These are phyloP conservation scores for Acanthurus lineatus DNA, from an alignment of 2,797 vertebrate species.

Conservation along the genomic window DNA sequence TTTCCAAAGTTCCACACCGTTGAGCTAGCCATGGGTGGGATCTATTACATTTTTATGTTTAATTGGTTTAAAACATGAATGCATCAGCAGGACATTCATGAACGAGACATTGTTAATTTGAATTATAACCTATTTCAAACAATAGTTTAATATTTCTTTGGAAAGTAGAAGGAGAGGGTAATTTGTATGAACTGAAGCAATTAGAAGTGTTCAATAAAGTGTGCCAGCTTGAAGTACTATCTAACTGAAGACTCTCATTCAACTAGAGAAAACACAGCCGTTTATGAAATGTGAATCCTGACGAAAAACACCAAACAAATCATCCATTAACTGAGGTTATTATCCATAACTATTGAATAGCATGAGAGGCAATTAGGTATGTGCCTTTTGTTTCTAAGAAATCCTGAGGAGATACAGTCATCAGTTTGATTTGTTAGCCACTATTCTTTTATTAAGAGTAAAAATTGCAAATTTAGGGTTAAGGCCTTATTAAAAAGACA, in stretches of 20 bases:
- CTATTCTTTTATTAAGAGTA: neutral
- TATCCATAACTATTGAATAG: conserved; percentile 18
- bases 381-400: neutral
- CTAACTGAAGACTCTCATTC: conserved; percentile 51
- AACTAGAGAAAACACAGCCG: conserved; percentile 27
- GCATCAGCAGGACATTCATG: conserved; percentile 30
- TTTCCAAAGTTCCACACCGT: conserved; percentile 24
- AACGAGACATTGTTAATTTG: conserved; percentile 19
- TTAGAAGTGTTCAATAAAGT: conserved; percentile 45
- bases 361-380: conserved; percentile 16
- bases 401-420: neutral
- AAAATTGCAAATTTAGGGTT: neutral
- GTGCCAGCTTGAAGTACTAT: conserved; percentile 32
- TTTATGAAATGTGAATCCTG: conserved; percentile 48
- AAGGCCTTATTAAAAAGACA: neutral
- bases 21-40: conserved; percentile 11
- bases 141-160: conserved; percentile 28
- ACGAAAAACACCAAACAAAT: conserved; percentile 46
- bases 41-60: conserved; percentile 34
- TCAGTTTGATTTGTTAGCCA: conserved; percentile 1
- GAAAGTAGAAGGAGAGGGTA: conserved; percentile 27
- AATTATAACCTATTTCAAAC: conserved; percentile 18
- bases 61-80: conserved; percentile 29
- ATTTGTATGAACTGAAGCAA: conserved; percentile 39
- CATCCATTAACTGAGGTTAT: conserved; percentile 30